Conservation (phyloP, 2,888 invertebrate genomes). For the Carcina quercana region DNA sequence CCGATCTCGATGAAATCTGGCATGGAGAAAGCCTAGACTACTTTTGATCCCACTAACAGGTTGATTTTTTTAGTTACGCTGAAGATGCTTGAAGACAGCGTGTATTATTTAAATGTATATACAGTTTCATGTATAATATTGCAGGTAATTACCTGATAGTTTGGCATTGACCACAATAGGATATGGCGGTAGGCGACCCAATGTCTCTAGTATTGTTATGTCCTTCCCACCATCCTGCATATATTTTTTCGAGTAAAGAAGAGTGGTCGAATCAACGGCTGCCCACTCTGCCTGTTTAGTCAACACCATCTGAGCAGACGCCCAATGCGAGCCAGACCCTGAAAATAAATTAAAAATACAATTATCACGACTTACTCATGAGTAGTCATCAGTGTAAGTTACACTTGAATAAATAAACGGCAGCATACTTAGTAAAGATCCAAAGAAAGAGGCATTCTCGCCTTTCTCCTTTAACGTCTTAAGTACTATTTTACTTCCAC, state of each 20-base stretch:
- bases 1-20: too few relatives aligned
- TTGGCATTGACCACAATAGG: constrained; percentile 76
- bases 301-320: constrained; percentile 76
- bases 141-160: constrained; percentile 61
- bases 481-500: constrained; percentile 70
- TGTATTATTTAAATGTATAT: too few relatives aligned
- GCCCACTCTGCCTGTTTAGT: constrained; percentile 77
- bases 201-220: constrained; percentile 71
- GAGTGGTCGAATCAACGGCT: constrained; percentile 77
- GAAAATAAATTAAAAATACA: too few relatives aligned
- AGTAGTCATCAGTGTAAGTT: too few relatives aligned
- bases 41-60: too few relatives aligned
- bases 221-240: constrained; percentile 74
- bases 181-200: constrained; percentile 80
- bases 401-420: too few relatives aligned
- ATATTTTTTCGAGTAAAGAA: constrained; percentile 67
- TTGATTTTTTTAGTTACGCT: too few relatives aligned
- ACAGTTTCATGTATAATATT: too few relatives aligned
- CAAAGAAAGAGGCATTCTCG: constrained; percentile 76
- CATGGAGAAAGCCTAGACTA: too few relatives aligned
- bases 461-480: constrained; percentile 70
- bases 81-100: too few relatives aligned
- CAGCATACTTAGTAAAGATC: constrained; percentile 72
- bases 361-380: too few relatives aligned
- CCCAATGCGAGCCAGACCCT: constrained; percentile 76